Base-by-base conservation (phyloP, 2,113 vertebrate genomes). In the Ptychochromis oligacanthus region DNA sequence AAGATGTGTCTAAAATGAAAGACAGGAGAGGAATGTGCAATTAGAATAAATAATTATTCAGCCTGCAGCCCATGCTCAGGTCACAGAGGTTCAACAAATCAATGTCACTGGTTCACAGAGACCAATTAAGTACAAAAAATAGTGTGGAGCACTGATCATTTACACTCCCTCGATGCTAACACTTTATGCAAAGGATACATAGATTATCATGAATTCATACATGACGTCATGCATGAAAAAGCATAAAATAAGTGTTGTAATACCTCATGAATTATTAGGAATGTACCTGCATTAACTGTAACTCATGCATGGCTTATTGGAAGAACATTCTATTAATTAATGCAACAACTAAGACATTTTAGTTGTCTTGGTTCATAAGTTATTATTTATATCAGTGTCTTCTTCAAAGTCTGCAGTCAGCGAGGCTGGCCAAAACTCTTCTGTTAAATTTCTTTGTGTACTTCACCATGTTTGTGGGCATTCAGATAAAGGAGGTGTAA, bases 41-140 rank as follows among this genome's bases (percentile, higher is more conserved):
- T 65, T 12, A 67, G 34, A 76, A 49, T 78, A 77, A 80, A 75
- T 2, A 81, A 58, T 60, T 55, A 36, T 57, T 65, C 38, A 40
- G 26, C 28, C 12, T 79, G 5, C 22, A 43, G 46, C 70, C 49
- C 78, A 75, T 3, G 1, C 61, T 28, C 15, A 83, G 84, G 84
- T 89, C 86, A 90, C 79, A 91, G 46, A 75, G 72, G 8, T 40
- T 84, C 26, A 82, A 75, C 80, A 76, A 83, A 89, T 92, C 88
- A 80, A 80, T 91, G 56, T 57, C n/a, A 38, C 17, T 36, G 76
- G 61, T 83, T 88, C 36, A 78, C 24, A 76, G 55, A 55, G 17
- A 83, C 54, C 76, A 87, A 82, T 88, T 86, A 91, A 65, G 7
- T 17, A 36, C 43, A 77, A 49, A 40, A 55, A 5, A 79, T 57